These are phyloP conservation scores for Lipotes vexillifer DNA, from an alignment of 2,113 vertebrate species.

Conservation along the genomic window DNA sequence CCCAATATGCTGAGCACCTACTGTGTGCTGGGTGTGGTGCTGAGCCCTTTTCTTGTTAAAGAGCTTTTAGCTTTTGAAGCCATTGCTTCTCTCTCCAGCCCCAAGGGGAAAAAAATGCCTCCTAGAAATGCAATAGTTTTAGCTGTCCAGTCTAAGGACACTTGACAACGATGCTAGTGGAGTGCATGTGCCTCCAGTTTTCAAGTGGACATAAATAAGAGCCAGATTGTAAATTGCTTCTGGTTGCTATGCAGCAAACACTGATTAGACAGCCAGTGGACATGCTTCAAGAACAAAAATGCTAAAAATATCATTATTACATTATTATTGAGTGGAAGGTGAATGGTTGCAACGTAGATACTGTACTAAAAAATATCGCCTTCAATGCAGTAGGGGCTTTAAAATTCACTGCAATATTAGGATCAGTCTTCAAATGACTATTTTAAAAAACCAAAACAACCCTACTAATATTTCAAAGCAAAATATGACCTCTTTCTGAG, in stretches of 20 bases:
- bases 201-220: background rate
- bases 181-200: background rate
- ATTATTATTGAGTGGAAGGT: background rate
- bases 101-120: background rate
- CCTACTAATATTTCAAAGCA: background rate
- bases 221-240: background rate
- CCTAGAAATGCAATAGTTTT: background rate
- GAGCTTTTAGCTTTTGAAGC: background rate
- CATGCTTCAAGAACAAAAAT: background rate
- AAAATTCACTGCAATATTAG: background rate
- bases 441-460: background rate
- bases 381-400: background rate
- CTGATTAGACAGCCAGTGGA: background rate
- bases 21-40: rapidly evolving
- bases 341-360: background rate
- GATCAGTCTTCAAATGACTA: background rate
- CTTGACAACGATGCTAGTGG: background rate
- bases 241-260: background rate
- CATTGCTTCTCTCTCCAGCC: background rate
- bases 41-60: background rate
- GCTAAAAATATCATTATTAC: background rate
- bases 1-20: rapidly evolving
- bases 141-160: background rate
- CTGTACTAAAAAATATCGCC: background rate
- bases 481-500: background rate